Evolutionary conservation across 2,113 vertebrate species (phyloP), one percentile per base, ranked within the genome.

Genomic region (Corvus hawaiiensis): DNA sequence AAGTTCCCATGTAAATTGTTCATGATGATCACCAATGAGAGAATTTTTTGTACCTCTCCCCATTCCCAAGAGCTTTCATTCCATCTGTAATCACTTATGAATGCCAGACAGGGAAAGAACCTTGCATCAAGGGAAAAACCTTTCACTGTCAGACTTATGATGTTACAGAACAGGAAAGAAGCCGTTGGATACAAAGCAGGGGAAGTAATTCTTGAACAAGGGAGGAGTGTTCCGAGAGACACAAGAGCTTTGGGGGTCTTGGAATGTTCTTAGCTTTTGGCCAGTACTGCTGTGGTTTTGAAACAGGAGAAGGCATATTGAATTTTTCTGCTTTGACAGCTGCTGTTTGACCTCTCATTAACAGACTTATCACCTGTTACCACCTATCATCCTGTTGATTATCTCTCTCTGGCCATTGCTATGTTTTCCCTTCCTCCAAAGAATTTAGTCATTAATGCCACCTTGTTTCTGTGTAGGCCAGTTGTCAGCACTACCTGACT

Each of bases 1-100:
- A 82, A 91, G 69, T 92, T 94, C 39, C 82, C 27, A 2, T 10
- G 30, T 79, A 95, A 90, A 90, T 93, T 90, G 78, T 71, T 93
- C 78, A n/a, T 23, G 77, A 87, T 87, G 74, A 87, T 74, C 81
- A 75, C 66, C 83, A 84, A 16, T 63, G 83, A 83, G 43, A 91
- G 41, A 89, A 46, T 41, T 58, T 73, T 71, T 83, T 83, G 13
- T 48, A 61, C 63, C n/a, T 78, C n/a, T 83, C 41, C 44, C 67
- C 28, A 28, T 12, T 78, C 37, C 19, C 64, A 77, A 46, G n/a
- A 93, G 71, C 63, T 80, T 85, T 74, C 35, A 46, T 87, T 94
- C 55, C 33, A 35, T 58, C 17, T 44, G 13, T 52, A 88, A 77
- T 80, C 43, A 59, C 39, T 90, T 82, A 51, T 0, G 8, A 83